Base-by-base conservation (phyloP, 2,113 vertebrate genomes). In the Solea solea region DNA sequence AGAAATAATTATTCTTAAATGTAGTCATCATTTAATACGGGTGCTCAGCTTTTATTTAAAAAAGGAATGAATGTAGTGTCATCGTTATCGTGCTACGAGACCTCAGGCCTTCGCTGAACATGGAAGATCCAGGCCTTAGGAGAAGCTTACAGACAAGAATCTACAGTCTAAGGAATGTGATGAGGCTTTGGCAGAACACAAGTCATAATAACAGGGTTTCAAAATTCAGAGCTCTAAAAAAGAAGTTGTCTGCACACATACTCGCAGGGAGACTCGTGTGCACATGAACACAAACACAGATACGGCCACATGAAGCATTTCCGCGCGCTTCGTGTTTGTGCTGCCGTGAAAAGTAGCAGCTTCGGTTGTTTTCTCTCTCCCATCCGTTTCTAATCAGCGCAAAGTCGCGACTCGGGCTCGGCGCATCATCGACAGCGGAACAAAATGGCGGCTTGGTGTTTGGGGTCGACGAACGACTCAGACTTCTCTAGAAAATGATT, bases 161-260 rank as follows among this genome's bases (percentile, higher is more conserved):
- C 73, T 85, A 63, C 75, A 83, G 88, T 81, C 80, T 63, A 27
- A 84, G 89, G 83, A 91, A 92, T 92, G 89, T 9, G 74, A 66
- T 59, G 82, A 92, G 82, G 87, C 89, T 89, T 90, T 91, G 88
- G 89, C 89, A 90, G 81, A 76, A 88, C 77, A 69, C 58, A 80
- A 75, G 74, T 72, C 85, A 73, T 93, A 93, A 93, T 94, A 78
- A 91, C 78, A 92, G 90, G 90, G 84, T 90, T 94, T 88, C 88
- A 82, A 93, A 94, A 95, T 89, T 84, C 89, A 75, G 89, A 88
- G 91, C 89, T 94, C 94, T 94, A 95, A 95, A 96, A 21, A 96
- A 96, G 92, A 92, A 82, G 78, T 74, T 27, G 83, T 83, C 70
- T 56, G n/a, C 80, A 56, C 67, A 63, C 64, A 74, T 34, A 53